These are phyloP conservation scores for Drosophila ustulata DNA, from an alignment of 2,888 invertebrate genomes.

Conservation along the genomic window DNA sequence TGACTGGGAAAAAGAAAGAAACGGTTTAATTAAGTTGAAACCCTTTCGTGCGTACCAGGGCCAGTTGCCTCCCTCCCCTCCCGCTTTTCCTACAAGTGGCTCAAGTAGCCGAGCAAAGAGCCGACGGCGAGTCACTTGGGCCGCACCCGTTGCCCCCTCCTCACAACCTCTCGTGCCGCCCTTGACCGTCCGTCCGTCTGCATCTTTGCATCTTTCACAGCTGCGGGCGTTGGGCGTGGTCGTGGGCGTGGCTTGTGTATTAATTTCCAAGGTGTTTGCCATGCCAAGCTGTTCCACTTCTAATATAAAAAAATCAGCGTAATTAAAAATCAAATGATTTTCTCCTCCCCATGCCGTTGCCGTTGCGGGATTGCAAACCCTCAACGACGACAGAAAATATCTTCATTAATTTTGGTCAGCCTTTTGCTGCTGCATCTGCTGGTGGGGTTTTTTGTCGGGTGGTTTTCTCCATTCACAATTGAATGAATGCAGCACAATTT, in stretches of 20 bases:
- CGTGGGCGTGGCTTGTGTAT: constrained; percentile 42
- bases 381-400: constrained; percentile 68
- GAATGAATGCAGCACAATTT: constrained; percentile 77
- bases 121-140: constrained; percentile 62
- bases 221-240: constrained; percentile 47
- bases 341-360: constrained; percentile 8
- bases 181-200: constrained; percentile 7
- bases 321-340: constrained; percentile 81
- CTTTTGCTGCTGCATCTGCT: constrained; percentile 56
- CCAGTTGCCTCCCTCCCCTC: neutral
- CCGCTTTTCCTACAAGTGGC: constrained; percentile 50
- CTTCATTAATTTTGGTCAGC: constrained; percentile 77
- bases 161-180: neutral
- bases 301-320: constrained; percentile 76
- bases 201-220: constrained; percentile 47
- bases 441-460: constrained; percentile 18
- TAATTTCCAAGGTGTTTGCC: constrained; percentile 79
- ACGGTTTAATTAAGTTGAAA: constrained; percentile 81
- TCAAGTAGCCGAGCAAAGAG: constrained; percentile 68
- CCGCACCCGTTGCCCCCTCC: constrained; percentile 12
- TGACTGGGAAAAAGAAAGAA: constrained; percentile 35
- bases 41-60: constrained; percentile 77
- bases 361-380: constrained; percentile 11
- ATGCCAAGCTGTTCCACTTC: constrained; percentile 74
- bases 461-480: constrained; percentile 55